Percentiles rank a stretch among this genome's conserved stretches.
Conservation (phyloP, 1,140 invertebrate species). For the Drosophila nannoptera region DNA sequence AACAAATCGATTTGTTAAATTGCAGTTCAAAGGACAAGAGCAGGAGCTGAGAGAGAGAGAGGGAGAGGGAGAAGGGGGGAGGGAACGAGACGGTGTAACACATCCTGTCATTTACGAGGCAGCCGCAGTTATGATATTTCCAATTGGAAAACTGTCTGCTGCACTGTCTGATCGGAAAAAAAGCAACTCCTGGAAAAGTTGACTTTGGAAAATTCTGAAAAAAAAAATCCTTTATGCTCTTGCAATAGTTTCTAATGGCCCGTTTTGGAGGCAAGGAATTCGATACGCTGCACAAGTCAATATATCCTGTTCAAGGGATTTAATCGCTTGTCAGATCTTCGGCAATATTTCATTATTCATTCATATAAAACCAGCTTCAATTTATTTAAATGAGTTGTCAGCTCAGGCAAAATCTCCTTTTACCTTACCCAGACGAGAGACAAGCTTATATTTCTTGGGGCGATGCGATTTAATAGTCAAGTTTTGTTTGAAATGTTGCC, state of each 20-base stretch:
- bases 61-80: background rate
- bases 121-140: slow-evolving; percentile 9
- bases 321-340: too few relatives aligned
- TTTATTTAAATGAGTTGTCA: slow-evolving; percentile 6
- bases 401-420: background rate
- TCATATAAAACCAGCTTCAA: too few relatives aligned
- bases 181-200: background rate
- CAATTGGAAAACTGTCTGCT: slow-evolving; percentile 9
- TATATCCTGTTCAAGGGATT: background rate
- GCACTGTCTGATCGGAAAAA: slow-evolving; percentile 3
- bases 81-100: slow-evolving; percentile 13
- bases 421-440: slow-evolving; percentile 6
- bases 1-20: slow-evolving; percentile 77
- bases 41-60: slow-evolving; percentile 1
- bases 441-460: slow-evolving; percentile 20
- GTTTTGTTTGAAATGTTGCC: slow-evolving; percentile 6
- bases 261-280: too few relatives aligned
- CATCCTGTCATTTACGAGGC: slow-evolving; percentile 51
- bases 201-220: background rate
- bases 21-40: slow-evolving; percentile 67
- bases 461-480: background rate
- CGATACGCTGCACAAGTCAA: too few relatives aligned
- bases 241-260: too few relatives aligned
- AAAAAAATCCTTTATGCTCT: too few relatives aligned
- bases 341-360: background rate